Percentiles rank a stretch among this genome's conserved stretches.
Evolutionary conservation across 1,140 invertebrate genomes (phyloP).

Genomic region (Drosophila ananassae): DNA sequence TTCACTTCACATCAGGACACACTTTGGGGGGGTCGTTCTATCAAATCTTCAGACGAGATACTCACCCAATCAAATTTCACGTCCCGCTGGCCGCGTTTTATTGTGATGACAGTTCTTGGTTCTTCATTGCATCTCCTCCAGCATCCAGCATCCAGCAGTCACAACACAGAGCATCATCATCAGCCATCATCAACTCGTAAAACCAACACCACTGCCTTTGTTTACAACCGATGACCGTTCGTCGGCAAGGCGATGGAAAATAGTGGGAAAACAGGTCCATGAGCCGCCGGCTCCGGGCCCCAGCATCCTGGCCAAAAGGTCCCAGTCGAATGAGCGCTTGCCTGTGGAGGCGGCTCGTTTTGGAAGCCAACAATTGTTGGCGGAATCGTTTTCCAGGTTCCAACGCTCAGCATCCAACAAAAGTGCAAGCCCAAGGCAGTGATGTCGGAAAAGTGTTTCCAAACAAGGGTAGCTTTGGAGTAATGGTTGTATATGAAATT

Average conservation of each 20-base stretch:
- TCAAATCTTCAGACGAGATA: slow-evolving; percentile 41
- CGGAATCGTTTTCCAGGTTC: slow-evolving; percentile 44
- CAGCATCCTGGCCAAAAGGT: slow-evolving; percentile 67
- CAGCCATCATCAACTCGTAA: slow-evolving; percentile 62
- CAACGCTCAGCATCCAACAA: slow-evolving; percentile 46
- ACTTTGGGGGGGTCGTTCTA: slow-evolving; percentile 15
- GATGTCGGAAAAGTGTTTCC: neutral
- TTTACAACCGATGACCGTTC: slow-evolving; percentile 36
- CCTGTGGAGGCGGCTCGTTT: slow-evolving; percentile 65
- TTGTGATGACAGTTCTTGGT: slow-evolving; percentile 57
- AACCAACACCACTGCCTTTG: slow-evolving; percentile 43
- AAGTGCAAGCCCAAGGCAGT: slow-evolving; percentile 56
- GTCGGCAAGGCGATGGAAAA: slow-evolving; percentile 34
- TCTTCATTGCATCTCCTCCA: slow-evolving; percentile 40
- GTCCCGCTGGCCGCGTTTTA: slow-evolving; percentile 54
- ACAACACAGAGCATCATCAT: slow-evolving; percentile 40
- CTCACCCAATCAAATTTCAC: slow-evolving; percentile 62
- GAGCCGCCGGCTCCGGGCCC: slow-evolving; percentile 26
- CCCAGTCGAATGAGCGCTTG: slow-evolving; percentile 73
- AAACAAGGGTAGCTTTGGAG: too few relatives aligned
- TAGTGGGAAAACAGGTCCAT: slow-evolving; percentile 50
- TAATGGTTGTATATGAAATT: neutral
- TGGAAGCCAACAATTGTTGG: slow-evolving; percentile 39
- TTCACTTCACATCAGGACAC: slow-evolving; percentile 31
- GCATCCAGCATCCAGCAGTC: slow-evolving; percentile 17